Conservation (phyloP, 2,888 invertebrate genomes). For the Sarcophaga subvicina region DNA sequence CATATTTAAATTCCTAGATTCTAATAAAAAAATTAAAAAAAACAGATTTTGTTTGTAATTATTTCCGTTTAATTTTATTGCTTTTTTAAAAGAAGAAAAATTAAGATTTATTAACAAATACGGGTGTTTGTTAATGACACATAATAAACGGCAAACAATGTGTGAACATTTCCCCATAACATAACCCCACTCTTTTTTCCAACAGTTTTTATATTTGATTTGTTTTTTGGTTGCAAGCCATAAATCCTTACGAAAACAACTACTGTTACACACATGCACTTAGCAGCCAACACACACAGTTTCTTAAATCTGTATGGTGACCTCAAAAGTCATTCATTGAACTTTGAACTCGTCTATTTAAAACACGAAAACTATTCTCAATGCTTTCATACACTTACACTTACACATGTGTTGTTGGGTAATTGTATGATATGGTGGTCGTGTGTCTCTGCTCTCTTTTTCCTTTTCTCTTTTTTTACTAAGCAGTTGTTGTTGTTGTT, state of each 20-base stretch:
- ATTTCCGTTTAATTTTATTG: conserved; percentile 22
- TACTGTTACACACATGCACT: too few relatives aligned
- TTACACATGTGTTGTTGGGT: background rate
- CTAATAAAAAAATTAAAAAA: conserved; percentile 21
- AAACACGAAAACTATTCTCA: background rate
- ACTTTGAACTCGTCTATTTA: conserved; percentile 49
- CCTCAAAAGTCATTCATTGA: conserved; percentile 50
- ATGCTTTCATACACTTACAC: background rate
- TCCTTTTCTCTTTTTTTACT: background rate
- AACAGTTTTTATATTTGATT: background rate
- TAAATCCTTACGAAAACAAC: background rate
- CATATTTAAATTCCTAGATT: too few relatives aligned
- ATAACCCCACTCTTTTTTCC: background rate
- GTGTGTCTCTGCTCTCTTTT: conserved; percentile 2
- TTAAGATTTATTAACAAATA: conserved; percentile 59
- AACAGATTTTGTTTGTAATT: conserved; percentile 25
- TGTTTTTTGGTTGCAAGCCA: conserved; percentile 44
- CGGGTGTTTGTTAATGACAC: conserved; percentile 17
- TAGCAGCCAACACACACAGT: background rate
- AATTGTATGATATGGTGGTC: conserved; percentile 1
- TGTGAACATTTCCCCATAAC: background rate
- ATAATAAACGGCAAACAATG: background rate
- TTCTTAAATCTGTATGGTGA: background rate
- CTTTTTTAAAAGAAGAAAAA: conserved; percentile 12
- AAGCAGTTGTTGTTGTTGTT: background rate